A percentile compares a stretch with the other conserved stretches of the same genome.
Conservation (phyloP, 2,113 vertebrate species). For the Noctilio leporinus region DNA sequence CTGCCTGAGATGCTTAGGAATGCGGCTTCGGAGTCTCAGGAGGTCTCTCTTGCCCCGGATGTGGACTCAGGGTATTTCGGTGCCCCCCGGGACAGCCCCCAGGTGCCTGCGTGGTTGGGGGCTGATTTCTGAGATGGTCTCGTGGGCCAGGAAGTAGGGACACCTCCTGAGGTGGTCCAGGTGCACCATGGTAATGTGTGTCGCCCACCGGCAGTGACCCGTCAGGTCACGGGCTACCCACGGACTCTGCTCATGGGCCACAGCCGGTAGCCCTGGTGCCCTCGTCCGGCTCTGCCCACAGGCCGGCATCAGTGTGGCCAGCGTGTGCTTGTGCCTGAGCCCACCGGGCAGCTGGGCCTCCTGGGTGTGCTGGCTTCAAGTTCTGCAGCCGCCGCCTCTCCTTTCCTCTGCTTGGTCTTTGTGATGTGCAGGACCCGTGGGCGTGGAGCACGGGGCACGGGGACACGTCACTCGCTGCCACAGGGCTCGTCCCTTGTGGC, state of each 20-base stretch:
- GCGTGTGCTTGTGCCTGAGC: fast-evolving
- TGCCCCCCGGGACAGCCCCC: fast-evolving
- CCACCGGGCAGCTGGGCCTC: neutral
- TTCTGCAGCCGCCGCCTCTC: fast-evolving
- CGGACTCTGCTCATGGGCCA: fast-evolving
- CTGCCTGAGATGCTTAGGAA: neutral
- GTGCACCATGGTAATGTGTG: fast-evolving
- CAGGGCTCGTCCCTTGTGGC: fast-evolving
- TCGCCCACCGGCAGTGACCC: neutral
- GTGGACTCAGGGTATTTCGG: neutral
- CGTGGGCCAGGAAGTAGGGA: neutral
- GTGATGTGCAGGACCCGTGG: neutral
- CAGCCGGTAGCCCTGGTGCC: neutral
- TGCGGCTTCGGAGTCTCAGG: too few species aligned
- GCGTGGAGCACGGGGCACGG: neutral
- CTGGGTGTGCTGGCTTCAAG: neutral
- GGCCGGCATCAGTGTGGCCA: neutral
- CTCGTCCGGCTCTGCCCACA: neutral
- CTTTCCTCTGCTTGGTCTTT: neutral
- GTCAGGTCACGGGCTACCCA: neutral
- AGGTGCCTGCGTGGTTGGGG: neutral
- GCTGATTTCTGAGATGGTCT: neutral
- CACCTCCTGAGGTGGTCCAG: fast-evolving
- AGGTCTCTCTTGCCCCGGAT: neutral
- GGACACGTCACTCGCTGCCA: fast-evolving